Evolutionary conservation across 2,113 vertebrate genomes (phyloP).

Genomic region (Todiramphus saurophagus): DNA sequence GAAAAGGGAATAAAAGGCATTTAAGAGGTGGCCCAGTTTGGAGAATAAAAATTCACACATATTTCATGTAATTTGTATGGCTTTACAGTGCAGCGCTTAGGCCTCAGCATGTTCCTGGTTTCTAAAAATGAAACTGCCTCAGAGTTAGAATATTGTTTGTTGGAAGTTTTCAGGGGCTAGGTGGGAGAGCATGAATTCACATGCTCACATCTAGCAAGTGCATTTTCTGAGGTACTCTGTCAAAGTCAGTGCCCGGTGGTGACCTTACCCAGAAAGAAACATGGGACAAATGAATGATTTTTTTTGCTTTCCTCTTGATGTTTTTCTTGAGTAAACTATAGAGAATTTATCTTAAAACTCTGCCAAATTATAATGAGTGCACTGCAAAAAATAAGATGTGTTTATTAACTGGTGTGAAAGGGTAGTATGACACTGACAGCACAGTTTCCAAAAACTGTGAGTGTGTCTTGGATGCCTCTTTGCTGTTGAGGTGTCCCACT

Average conservation of each 20-base stretch:
- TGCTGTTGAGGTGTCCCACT: not conserved
- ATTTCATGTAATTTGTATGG: not conserved
- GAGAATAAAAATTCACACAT: not conserved
- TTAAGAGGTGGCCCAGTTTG: not conserved
- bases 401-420: not conserved
- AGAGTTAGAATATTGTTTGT: not conserved
- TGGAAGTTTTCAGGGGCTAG: not conserved
- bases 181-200: not conserved
- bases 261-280: not conserved
- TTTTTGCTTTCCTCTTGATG: not conserved
- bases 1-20: constrained; percentile 1
- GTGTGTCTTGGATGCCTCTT: not conserved
- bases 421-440: not conserved
- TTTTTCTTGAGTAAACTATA: not conserved
- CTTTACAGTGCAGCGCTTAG: not conserved
- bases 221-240: not conserved
- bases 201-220: not conserved
- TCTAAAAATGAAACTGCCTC: not conserved
- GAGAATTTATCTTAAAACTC: not conserved
- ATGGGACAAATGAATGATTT: not conserved
- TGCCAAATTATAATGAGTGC: not conserved
- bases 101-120: not conserved
- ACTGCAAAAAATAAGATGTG: not conserved
- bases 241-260: not conserved
- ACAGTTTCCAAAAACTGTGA: not conserved